Base-by-base conservation (phyloP, 2,888 invertebrate genomes). In the Cephalotes varians region DNA sequence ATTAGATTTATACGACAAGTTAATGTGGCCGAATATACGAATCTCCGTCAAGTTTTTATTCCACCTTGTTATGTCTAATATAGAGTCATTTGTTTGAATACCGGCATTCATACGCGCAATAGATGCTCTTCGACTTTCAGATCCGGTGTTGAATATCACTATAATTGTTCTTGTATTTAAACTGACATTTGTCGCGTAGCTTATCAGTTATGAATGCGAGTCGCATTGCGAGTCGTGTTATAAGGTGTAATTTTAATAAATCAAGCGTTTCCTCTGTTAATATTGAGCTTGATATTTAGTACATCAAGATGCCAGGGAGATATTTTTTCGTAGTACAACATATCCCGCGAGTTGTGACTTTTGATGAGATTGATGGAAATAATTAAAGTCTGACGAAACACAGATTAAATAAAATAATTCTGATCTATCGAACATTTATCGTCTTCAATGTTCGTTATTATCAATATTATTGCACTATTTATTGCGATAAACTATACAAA, bases 181-280 rank as follows among this genome's bases (percentile, higher is more conserved):
- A 80, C 58, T 71, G 81, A 76, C 81, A 81, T 81, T 81, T 81
- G 64, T 81, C 76, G 65, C 81, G 81, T 58, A 67, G 56, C 77
- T 81, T 76, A 81, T 80, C 81, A 65, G 44, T 37, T 56, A 81
- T 76, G 49, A 31, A n/a, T 62, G 40, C 77, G 56, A 80, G 44
- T 12, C 44, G 28, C 10, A 18, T 4, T 15, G 37, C 49, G 73
- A 25, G 2, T 56, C 71, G 18, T 58, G 31, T 69, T 77, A 71
- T 47, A 21, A 74, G 49, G 44, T 28, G 49, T 74, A 80, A 80
- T 80, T 80, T 80, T 80, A 80, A 80, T 74, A 80, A 74, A 80
- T 80, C 80, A 80, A 80, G 21, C 9, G 37, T 6, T 31, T 77
- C 7, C 40, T 71, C 37, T 31, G 34, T 73, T 40, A n/a, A 15